Conservation (phyloP, 2,797 vertebrate species). For the Amblyopsis hoosieri region DNA sequence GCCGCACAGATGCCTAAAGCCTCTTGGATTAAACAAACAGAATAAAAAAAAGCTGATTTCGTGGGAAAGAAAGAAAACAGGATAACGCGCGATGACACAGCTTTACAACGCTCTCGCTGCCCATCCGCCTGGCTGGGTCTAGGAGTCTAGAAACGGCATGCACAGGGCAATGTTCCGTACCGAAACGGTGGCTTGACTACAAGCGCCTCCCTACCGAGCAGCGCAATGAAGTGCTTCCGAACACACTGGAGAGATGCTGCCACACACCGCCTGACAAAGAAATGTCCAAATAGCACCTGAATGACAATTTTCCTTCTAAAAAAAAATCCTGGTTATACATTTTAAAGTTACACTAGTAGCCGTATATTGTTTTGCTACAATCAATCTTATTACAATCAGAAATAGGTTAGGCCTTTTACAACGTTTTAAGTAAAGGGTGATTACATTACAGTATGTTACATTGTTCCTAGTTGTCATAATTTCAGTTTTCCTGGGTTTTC, state of each 20-base stretch:
- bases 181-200: conserved; percentile 12
- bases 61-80: conserved; percentile 16
- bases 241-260: conserved; percentile 12
- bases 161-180: conserved; percentile 25
- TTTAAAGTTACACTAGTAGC: too few species aligned
- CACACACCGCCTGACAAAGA: conserved; percentile 29
- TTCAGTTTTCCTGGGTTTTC: too few species aligned
- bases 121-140: conserved; percentile 11
- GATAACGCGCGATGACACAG: conserved; percentile 35
- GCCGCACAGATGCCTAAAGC: conserved; percentile 26
- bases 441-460: too few species aligned
- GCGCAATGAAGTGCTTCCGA: conserved; percentile 19
- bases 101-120: conserved; percentile 38
- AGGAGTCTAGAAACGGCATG: conserved; percentile 29
- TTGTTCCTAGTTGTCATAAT: too few species aligned
- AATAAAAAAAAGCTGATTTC: conserved; percentile 20
- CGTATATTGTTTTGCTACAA: too few species aligned
- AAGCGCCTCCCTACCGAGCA: conserved; percentile 43
- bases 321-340: too few species aligned
- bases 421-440: too few species aligned
- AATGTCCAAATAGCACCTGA: not conserved
- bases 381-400: too few species aligned
- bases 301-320: conserved; percentile 2
- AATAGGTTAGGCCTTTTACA: too few species aligned
- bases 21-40: conserved; percentile 24